A percentile compares a stretch with the other conserved stretches of the same genome.
These are phyloP conservation scores for Scophthalmus maximus DNA, from an alignment of 2,113 vertebrate genomes.

Conservation along the genomic window DNA sequence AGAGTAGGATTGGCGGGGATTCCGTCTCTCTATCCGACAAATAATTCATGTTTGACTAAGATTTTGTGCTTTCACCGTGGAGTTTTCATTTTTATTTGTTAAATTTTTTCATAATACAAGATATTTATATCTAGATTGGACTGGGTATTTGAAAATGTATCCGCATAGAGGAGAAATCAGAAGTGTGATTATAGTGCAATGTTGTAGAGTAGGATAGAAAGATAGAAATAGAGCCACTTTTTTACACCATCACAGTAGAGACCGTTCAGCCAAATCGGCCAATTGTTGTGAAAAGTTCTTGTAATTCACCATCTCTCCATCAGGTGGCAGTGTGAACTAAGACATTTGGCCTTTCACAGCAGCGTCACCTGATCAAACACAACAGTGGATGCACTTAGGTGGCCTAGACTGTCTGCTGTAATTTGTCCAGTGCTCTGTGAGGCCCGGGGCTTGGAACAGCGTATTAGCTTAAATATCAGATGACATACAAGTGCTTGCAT, in stretches of 20 bases:
- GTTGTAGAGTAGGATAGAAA: background rate
- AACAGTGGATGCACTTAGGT: slow-evolving; percentile 22
- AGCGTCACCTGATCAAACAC: slow-evolving; percentile 26
- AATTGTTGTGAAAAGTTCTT: background rate
- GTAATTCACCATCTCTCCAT: slow-evolving; percentile 20
- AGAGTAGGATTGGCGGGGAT: slow-evolving; percentile 30
- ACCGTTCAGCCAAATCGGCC: background rate
- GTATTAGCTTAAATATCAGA: slow-evolving; percentile 18
- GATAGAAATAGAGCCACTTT: background rate
- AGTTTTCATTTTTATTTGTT: too few relatives aligned
- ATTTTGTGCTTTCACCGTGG: background rate
- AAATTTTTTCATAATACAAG: too few relatives aligned
- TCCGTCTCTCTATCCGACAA: slow-evolving; percentile 25
- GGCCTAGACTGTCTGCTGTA: slow-evolving; percentile 35
- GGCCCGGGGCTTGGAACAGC: background rate
- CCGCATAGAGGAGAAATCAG: background rate
- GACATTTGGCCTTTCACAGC: background rate
- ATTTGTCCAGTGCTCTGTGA: slow-evolving; percentile 35
- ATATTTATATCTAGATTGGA: background rate
- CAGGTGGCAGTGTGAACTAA: slow-evolving; percentile 63
- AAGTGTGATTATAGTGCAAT: background rate
- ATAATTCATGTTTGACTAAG: background rate
- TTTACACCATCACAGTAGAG: background rate
- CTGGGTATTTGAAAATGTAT: background rate
- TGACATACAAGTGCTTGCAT: slow-evolving; percentile 15